phyloP scores from a whole-genome alignment of 2,888 invertebrate genomes.

The Prosapia bicincta region DNA sequence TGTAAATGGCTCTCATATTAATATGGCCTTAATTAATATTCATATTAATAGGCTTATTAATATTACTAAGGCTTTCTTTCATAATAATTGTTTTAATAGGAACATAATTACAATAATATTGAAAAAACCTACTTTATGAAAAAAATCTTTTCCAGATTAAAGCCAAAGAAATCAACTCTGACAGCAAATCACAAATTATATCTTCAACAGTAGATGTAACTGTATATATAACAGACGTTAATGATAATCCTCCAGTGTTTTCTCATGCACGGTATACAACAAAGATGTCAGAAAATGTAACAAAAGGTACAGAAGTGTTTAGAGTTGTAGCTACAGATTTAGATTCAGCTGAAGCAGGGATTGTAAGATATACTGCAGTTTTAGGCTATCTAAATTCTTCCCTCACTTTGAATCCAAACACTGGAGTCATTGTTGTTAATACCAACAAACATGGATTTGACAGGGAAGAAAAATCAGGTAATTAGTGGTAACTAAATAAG shows the following conservation, averaged over 20 bases:
- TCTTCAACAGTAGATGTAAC: conserved; percentile 71
- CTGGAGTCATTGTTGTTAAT: conserved; percentile 77
- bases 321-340: conserved; percentile 65
- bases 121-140: no score
- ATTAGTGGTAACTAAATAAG: no score
- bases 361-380: conserved; percentile 73
- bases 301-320: conserved; percentile 62
- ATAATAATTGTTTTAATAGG: no score
- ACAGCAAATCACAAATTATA: conserved; percentile 56
- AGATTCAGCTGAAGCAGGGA: conserved; percentile 74
- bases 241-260: conserved; percentile 86
- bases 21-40: no score
- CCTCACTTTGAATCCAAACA: conserved; percentile 69
- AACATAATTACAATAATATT: no score
- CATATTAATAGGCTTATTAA: no score
- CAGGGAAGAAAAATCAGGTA: conserved; percentile 67
- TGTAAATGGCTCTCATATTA: no score
- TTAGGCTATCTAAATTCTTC: conserved; percentile 75
- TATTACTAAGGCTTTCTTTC: no score
- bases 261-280: conserved; percentile 67
- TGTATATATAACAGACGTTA: conserved; percentile 78
- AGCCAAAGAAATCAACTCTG: conserved; percentile 76
- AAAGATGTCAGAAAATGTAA: conserved; percentile 76
- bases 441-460: conserved; percentile 75
- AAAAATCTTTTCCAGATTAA: conserved; percentile 58